Evolutionary conservation across 30 jellyfish, hydroid and myxozoan genomes (phyloP).

Genomic region (Aurelia aurita complex sp. Pacific): DNA sequence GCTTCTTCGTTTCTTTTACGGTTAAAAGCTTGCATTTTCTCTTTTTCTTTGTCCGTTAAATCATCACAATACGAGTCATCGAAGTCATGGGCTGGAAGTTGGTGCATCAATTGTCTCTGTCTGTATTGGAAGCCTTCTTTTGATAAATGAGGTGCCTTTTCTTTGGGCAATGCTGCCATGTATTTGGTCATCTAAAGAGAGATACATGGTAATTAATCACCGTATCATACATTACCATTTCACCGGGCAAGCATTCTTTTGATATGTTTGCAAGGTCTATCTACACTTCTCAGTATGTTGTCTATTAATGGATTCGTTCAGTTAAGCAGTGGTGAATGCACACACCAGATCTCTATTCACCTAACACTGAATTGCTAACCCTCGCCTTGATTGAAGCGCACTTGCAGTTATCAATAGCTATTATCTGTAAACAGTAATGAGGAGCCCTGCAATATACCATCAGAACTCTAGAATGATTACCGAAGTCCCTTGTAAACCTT

Average conservation of each 20-base stretch:
- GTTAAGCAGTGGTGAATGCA: background rate
- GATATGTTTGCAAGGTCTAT: no score
- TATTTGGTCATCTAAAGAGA: slow-evolving; percentile 70
- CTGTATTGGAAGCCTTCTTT: slow-evolving; percentile 91
- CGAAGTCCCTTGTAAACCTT: no score
- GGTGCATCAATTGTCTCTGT: slow-evolving; percentile 81
- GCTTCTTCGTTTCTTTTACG: slow-evolving; percentile 91
- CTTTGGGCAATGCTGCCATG: slow-evolving; percentile 93
- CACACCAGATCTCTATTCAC: no score
- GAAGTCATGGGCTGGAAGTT: slow-evolving; percentile 94
- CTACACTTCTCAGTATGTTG: background rate
- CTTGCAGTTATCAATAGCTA: no score
- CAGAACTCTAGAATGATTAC: no score
- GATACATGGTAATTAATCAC: no score
- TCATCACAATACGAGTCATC: slow-evolving; percentile 82
- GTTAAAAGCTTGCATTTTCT: slow-evolving; percentile 78
- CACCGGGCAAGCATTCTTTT: no score
- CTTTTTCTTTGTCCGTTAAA: slow-evolving; percentile 76
- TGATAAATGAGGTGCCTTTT: slow-evolving; percentile 85
- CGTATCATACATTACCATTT: no score
- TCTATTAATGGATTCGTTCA: background rate
- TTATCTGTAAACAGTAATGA: no score
- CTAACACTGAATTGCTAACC: no score
- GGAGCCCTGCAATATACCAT: no score
- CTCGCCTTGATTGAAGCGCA: no score